Conservation (phyloP, 2,113 vertebrate species). For the Spheniscus mendiculus region DNA sequence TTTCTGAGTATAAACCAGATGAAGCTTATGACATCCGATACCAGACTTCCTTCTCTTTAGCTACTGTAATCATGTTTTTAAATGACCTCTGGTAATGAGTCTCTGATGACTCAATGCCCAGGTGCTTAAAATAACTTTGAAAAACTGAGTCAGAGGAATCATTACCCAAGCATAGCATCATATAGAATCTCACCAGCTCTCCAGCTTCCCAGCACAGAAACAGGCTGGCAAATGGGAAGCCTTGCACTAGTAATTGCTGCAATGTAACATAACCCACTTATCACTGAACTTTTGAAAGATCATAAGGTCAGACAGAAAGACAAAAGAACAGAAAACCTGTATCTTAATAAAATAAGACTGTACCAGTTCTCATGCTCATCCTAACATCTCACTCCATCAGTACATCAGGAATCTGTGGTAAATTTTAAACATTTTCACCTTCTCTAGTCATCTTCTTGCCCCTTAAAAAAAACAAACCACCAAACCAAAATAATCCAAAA, state of each 20-base stretch:
- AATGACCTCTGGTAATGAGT: slow-evolving; percentile 32
- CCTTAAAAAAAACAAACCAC: neutral
- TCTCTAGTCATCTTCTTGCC: neutral
- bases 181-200: neutral
- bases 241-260: neutral
- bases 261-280: neutral
- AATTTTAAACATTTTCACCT: neutral
- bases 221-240: neutral
- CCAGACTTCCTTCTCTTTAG: slow-evolving; percentile 10
- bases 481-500: neutral
- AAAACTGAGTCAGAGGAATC: slow-evolving; percentile 66
- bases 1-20: neutral
- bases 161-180: neutral
- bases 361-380: neutral
- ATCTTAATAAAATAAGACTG: neutral
- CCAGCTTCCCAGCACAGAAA: neutral
- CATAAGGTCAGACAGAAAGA: neutral
- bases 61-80: slow-evolving; percentile 24
- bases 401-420: neutral
- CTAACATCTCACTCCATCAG: neutral
- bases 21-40: neutral
- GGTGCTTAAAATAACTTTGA: slow-evolving; percentile 64
- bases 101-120: slow-evolving; percentile 34
- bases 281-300: neutral
- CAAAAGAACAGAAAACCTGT: neutral